Conservation (phyloP, 2,113 vertebrate genomes). For the Girardinichthys multiradiatus region DNA sequence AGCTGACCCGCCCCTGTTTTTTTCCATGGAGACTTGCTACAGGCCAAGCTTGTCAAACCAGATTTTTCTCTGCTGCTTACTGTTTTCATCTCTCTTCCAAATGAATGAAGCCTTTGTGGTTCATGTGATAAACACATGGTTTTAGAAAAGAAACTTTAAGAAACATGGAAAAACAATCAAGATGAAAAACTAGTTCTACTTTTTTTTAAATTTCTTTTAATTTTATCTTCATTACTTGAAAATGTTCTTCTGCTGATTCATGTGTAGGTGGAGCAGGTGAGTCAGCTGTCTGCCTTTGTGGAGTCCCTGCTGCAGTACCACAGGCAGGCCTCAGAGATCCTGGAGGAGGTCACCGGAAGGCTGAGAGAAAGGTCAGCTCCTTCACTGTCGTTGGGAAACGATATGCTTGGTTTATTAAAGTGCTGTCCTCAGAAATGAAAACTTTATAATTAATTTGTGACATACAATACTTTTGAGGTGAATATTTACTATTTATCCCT, state of each 20-base stretch:
- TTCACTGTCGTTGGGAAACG: conserved; percentile 24
- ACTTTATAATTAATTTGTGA: no score
- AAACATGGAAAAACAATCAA: not conserved
- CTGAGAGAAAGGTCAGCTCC: conserved; percentile 85
- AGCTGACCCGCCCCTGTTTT: conserved; percentile 9
- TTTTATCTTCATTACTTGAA: conserved; percentile 3
- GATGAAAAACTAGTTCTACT: not conserved
- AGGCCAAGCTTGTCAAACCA: conserved; percentile 38
- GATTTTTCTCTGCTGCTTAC: conserved; percentile 39
- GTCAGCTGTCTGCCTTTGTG: conserved; percentile 91
- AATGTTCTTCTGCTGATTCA: conserved; percentile 1
- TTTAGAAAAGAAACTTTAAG: no score
- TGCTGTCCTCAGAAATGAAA: not conserved
- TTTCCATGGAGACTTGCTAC: conserved; percentile 21
- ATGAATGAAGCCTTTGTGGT: not conserved
- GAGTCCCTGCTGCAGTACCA: conserved; percentile 96
- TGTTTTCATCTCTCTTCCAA: not conserved
- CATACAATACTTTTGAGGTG: no score
- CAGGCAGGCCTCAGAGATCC: conserved; percentile 86
- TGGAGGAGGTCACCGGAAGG: conserved; percentile 87
- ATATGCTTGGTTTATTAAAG: conserved; percentile 27
- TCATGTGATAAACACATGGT: not conserved
- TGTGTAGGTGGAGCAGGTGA: conserved; percentile 93
- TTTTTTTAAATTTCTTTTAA: conserved; percentile 10
- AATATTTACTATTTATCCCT: no score